Conservation (phyloP, 2,888 invertebrate species). For the Acleris cristana region DNA sequence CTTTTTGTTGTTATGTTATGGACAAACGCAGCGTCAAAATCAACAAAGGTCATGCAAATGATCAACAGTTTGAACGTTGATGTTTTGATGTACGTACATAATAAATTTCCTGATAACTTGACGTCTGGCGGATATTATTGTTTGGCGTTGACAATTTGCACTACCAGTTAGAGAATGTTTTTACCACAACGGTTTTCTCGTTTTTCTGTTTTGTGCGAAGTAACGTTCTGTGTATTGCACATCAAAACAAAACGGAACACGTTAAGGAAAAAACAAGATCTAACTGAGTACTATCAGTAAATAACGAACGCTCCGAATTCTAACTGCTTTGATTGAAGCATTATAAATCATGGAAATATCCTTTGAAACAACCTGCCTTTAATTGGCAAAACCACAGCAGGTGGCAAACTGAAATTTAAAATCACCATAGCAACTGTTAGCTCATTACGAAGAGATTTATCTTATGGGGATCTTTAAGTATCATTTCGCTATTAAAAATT, state of each 20-base stretch:
- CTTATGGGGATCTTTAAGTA: conserved; percentile 37
- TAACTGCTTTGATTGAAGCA: too few species aligned
- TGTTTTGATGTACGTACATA: background rate
- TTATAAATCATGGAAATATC: too few species aligned
- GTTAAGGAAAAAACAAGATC: background rate
- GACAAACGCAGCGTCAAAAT: conserved; percentile 1
- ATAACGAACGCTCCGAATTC: too few species aligned
- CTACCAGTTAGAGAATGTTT: conserved; percentile 15
- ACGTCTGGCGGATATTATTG: conserved; percentile 15
- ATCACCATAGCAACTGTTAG: conserved; percentile 1
- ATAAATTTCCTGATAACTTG: conserved; percentile 12
- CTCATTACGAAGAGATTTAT: conserved; percentile 10
- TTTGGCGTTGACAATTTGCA: conserved; percentile 12
- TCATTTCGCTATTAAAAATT: conserved; percentile 47
- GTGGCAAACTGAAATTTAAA: conserved; percentile 2
- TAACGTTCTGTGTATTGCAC: conserved; percentile 12
- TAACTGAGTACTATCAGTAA: too few species aligned
- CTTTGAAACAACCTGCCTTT: too few species aligned
- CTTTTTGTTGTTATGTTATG: conserved; percentile 16
- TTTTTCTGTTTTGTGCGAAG: conserved; percentile 18
- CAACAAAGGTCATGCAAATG: conserved; percentile 7
- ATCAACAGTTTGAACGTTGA: conserved; percentile 9
- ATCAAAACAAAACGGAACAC: background rate
- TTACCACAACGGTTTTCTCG: conserved; percentile 16
- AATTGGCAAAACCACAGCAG: conserved; percentile 5